Conservation (phyloP, 2,797 vertebrate species). For the Natrix natrix region DNA sequence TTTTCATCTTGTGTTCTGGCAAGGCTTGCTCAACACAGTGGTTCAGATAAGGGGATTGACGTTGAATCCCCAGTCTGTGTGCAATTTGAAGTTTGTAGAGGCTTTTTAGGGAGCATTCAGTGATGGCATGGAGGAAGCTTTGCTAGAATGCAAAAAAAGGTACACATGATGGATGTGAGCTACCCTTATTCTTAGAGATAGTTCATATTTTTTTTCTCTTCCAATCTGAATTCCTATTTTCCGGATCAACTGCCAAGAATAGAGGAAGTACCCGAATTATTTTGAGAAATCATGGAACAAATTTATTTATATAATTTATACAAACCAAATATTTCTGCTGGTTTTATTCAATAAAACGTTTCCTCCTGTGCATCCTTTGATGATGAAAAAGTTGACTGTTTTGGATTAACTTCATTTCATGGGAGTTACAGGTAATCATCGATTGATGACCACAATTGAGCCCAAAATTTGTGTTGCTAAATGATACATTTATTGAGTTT, state of each 20-base stretch:
- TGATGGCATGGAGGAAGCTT: neutral
- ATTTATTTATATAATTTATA: neutral
- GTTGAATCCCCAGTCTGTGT: neutral
- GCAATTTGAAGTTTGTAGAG: neutral
- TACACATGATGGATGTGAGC: neutral
- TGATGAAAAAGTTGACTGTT: neutral
- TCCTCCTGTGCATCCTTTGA: neutral
- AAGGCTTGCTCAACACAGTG: neutral
- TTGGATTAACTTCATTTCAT: neutral
- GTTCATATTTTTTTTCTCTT: neutral
- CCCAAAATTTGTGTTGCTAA: neutral
- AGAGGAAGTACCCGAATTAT: neutral
- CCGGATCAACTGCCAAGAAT: neutral
- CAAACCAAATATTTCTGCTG: neutral
- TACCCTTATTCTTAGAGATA: neutral
- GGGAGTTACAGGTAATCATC: neutral
- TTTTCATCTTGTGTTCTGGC: neutral
- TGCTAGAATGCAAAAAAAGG: neutral
- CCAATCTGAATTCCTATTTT: neutral
- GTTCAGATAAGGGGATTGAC: neutral
- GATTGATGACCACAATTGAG: neutral
- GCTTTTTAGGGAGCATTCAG: neutral
- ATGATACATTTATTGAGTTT: neutral
- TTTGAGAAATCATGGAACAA: neutral
- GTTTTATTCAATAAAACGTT: neutral